Evolutionary conservation across 2,113 vertebrate genomes (phyloP).

Genomic region (Entomyzon cyanotis): DNA sequence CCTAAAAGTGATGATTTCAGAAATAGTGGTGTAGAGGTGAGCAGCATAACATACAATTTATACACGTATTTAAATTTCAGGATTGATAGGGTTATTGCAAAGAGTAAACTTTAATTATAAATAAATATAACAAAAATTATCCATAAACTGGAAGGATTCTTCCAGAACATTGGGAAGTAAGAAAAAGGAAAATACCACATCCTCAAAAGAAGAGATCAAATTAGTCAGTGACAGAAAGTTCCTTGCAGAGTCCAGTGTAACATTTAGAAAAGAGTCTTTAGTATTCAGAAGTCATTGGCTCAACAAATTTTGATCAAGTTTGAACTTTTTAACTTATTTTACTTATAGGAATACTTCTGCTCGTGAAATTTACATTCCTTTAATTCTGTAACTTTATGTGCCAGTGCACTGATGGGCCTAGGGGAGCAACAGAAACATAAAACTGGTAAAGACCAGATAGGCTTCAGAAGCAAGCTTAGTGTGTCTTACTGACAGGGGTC

Average conservation of each 20-base stretch:
- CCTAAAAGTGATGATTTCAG: not conserved
- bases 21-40: not conserved
- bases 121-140: not conserved
- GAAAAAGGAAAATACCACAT: not conserved
- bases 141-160: not conserved
- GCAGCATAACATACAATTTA: not conserved
- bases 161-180: not conserved
- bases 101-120: not conserved
- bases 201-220: not conserved
- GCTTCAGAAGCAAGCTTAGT: conserved; percentile 34
- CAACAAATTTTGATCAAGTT: not conserved
- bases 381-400: not conserved
- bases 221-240: not conserved
- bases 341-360: not conserved
- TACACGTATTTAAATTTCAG: not conserved
- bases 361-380: conserved; percentile 4
- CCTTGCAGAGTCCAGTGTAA: not conserved
- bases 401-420: not conserved
- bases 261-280: not conserved
- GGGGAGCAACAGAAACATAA: conserved; percentile 13
- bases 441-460: not conserved
- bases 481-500: conserved; percentile 33
- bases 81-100: not conserved
- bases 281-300: not conserved
- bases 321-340: not conserved